Evolutionary conservation across 1,140 invertebrate genomes (phyloP), one percentile per base, ranked within the genome.

Genomic region (Diorhabda carinulata): DNA sequence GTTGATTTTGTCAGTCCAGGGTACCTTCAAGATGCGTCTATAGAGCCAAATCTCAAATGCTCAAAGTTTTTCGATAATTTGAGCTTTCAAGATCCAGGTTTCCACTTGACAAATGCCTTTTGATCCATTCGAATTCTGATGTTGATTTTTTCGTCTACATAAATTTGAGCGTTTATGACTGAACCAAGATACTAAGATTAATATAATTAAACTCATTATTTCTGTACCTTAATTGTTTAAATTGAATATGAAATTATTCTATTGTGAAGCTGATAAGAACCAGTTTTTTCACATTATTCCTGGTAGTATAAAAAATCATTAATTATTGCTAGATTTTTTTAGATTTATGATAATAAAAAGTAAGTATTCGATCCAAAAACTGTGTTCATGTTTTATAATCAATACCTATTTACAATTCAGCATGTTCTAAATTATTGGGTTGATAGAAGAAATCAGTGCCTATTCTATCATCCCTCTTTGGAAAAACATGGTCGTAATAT

Each of bases 401-500:
- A 52, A 4, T 41, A 58, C 9, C 43, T 79, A 78, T 79, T 80
- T 79, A 80, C 76, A 80, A 71, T 75, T 80, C 79, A 40, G 78
- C 79, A 72, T 78, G 77, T 60, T 80, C 76, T 74, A 78, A 73
- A 70, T 72, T 76, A 70, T 74, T 74, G 9, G 77, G 76, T 66
- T 80, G 78, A 70, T 79, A 80, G 69, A 74, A 76, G 41, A 70
- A 68, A 70, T 71, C 75, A 71, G 61, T 70, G 41, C 73, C 65
- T 56, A 61, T 70, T 45, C 71, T 76, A 43, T 59, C 40, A 63
- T 72, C 60, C n/a, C 69, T 68, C 73, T 76, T 79, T 41, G 79
- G 77, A 69, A 80, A 80, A 61, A 80, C 77, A 67, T 78, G 76
- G 64, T 80, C 77, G 70, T 80, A 80, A 69, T 80, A 80, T 47